A percentile compares a stretch with the other conserved stretches of the same genome.
Evolutionary conservation across 2,888 invertebrate genomes (phyloP).

Genomic region (Acleris cristana): DNA sequence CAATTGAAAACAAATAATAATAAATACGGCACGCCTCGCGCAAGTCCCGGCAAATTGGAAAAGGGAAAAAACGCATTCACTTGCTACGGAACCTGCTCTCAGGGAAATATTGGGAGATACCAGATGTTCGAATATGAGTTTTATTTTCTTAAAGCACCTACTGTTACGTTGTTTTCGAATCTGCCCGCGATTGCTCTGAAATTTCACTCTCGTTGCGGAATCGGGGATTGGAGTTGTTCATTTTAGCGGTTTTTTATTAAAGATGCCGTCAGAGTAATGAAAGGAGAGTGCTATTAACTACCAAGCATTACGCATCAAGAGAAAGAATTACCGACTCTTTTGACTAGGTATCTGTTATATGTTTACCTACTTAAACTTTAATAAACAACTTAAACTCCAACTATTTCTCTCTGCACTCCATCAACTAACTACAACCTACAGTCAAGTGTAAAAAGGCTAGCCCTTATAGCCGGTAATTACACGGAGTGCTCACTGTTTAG

Average conservation of each 20-base stretch:
- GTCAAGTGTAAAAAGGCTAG: too few species aligned
- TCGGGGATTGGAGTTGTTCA: neutral
- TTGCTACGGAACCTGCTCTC: slow-evolving; percentile 49
- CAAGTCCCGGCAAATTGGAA: slow-evolving; percentile 73
- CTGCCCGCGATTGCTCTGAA: slow-evolving; percentile 21
- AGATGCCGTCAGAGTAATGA: too few species aligned
- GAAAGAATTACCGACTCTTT: too few species aligned
- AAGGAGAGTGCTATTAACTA: too few species aligned
- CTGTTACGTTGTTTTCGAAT: slow-evolving; percentile 47
- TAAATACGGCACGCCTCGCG: slow-evolving; percentile 71
- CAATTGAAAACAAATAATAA: slow-evolving; percentile 83
- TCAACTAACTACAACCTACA: too few species aligned
- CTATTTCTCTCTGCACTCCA: too few species aligned
- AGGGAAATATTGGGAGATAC: slow-evolving; percentile 65
- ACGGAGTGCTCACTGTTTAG: too few species aligned
- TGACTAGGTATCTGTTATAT: too few species aligned
- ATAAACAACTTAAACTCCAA: too few species aligned
- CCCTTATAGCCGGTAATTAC: too few species aligned
- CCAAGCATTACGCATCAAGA: too few species aligned
- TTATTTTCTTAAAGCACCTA: slow-evolving; percentile 57
- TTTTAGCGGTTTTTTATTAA: neutral
- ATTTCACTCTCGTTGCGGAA: slow-evolving; percentile 18
- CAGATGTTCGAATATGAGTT: slow-evolving; percentile 70
- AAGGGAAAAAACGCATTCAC: slow-evolving; percentile 60
- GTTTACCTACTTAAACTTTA: too few species aligned